phyloP scores from a whole-genome alignment of 2,888 invertebrate genomes.

The Habroteleia sp. region DNA sequence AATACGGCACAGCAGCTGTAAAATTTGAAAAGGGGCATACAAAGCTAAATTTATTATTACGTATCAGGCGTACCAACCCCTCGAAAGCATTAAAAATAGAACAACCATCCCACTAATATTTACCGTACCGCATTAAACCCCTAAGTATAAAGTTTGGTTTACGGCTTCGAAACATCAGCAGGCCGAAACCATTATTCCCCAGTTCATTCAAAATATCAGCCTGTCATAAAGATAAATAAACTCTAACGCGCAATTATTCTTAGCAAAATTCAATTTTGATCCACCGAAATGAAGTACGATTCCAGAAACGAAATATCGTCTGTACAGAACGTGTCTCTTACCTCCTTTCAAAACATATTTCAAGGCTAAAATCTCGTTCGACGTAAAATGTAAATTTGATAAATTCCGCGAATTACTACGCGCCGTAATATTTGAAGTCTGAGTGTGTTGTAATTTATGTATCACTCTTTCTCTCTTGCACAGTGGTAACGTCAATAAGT shows the following conservation, averaged over 20 bases:
- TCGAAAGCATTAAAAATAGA: background rate
- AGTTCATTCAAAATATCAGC: slow-evolving; percentile 19
- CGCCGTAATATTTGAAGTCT: slow-evolving; percentile 41
- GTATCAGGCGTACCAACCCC: background rate
- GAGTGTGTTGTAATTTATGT: slow-evolving; percentile 59
- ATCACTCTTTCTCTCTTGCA: too few species aligned
- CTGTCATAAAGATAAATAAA: slow-evolving; percentile 10
- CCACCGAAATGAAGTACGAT: slow-evolving; percentile 25
- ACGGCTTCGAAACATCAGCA: slow-evolving; percentile 4
- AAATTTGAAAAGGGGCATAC: slow-evolving; percentile 15
- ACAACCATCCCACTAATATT: slow-evolving; percentile 13
- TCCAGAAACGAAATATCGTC: slow-evolving; percentile 25
- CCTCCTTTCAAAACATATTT: slow-evolving; percentile 36
- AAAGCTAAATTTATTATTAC: slow-evolving; percentile 26
- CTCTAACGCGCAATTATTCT: slow-evolving; percentile 12
- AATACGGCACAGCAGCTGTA: slow-evolving; percentile 10
- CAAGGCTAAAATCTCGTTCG: slow-evolving; percentile 41
- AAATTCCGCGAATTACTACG: slow-evolving; percentile 60
- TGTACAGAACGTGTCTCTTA: slow-evolving; percentile 4
- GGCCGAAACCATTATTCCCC: too few species aligned
- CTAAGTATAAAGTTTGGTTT: slow-evolving; percentile 15
- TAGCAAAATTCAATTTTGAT: slow-evolving; percentile 35
- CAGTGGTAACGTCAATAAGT: slow-evolving; percentile 61
- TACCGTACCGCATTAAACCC: slow-evolving; percentile 14
- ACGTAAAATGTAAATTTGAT: slow-evolving; percentile 61